Evolutionary conservation across 1,140 invertebrate species (phyloP).

Genomic region (Micrasema minimum): DNA sequence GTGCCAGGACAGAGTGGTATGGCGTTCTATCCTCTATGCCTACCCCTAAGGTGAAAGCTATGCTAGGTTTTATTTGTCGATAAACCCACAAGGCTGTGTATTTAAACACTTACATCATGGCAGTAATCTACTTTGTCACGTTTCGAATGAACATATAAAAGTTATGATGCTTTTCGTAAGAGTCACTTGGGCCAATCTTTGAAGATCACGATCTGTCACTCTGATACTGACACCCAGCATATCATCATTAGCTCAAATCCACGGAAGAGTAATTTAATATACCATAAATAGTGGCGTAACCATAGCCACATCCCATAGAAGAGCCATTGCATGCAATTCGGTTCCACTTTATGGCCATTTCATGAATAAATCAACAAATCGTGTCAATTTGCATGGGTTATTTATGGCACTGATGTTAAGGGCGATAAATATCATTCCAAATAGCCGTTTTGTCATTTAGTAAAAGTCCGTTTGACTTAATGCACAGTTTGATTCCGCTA

Average conservation of each 20-base stretch:
- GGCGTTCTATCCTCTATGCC: no score
- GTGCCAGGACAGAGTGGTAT: no score
- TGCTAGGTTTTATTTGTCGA: no score
- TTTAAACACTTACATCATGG: no score
- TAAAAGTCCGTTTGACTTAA: background rate
- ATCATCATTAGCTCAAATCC: slow-evolving; percentile 42
- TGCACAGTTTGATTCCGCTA: slow-evolving; percentile 1
- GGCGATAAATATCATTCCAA: slow-evolving; percentile 10
- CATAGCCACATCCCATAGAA: slow-evolving; percentile 4
- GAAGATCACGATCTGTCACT: slow-evolving; percentile 46
- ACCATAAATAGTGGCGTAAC: slow-evolving; percentile 41
- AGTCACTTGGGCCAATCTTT: background rate
- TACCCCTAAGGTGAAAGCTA: no score
- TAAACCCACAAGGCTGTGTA: no score
- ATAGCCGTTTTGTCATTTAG: slow-evolving; percentile 24
- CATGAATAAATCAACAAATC: background rate
- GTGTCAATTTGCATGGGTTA: slow-evolving; percentile 25
- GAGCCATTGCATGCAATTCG: slow-evolving; percentile 5
- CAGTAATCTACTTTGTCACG: no score
- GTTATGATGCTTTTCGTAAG: no score
- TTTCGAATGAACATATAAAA: no score
- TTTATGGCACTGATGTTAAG: background rate
- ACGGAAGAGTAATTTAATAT: slow-evolving; percentile 27
- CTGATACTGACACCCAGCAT: slow-evolving; percentile 6
- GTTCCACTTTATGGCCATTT: slow-evolving; percentile 14